Evolutionary conservation across 1,140 invertebrate species (phyloP), one percentile per base, ranked within the genome.

Genomic region (Dreissena rostriformis): DNA sequence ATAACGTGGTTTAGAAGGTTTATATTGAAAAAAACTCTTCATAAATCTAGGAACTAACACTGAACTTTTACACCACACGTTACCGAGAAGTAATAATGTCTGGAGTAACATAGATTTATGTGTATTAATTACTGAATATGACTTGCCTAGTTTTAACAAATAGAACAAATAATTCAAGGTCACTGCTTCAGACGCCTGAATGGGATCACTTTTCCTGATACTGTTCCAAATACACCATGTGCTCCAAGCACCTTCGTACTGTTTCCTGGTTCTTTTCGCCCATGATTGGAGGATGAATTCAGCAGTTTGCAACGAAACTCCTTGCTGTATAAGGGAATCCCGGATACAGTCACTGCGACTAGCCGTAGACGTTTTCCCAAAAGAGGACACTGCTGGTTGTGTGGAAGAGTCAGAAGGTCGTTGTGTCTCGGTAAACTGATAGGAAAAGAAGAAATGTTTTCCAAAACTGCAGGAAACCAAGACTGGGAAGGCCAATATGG

Each of bases 401-500:
- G 78, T 2, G 80, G 65, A 26, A 85, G 51, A 10, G 53, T 11
- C 28, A 79, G 19, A n/a, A 80, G 78, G 67, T 84, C 55, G 15
- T 39, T 66, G 68, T 82, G 80, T 57, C 70, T 73, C 22, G 70
- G 70, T 53, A 82, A 19, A 22, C 71, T 74, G 28, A 82, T 28
- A 22, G 70, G 80, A 82, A 74, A 75, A 74, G 55, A 65, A 74
- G 17, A 55, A 19, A 82, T 65, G 66, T 49, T 61, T 24, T 82
- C 52, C 15, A 82, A 68, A 24, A 82, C 19, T 12, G 77, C 2
- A 19, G 75, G 51, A 81, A 79, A 83, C 78, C 79, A 84, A 24
- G 39, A 26, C 22, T 86, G 87, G 1, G 83, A 74, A 39, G 82
- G 15, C 83, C 83, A 86, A 22, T 72, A 53, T 52, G 77, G 84